Evolutionary conservation across 1,140 invertebrate genomes (phyloP).

Genomic region (Drosophila suzukii): DNA sequence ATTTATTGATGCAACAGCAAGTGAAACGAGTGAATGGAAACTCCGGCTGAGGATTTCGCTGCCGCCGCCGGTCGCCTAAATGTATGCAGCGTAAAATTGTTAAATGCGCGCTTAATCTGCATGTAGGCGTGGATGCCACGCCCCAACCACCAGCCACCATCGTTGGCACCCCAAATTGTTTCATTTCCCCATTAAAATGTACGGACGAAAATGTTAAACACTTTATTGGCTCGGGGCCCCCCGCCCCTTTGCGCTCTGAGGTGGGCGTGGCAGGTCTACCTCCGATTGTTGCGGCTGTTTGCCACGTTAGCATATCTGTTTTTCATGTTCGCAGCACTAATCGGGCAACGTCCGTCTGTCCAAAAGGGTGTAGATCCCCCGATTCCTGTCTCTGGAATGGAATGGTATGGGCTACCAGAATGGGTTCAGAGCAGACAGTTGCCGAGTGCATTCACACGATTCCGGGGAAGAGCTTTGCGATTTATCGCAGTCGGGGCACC

Average conservation of each 20-base stretch:
- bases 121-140: slow-evolving; percentile 55
- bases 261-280: slow-evolving; percentile 35
- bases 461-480: slow-evolving; percentile 2
- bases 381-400: neutral
- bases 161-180: slow-evolving; percentile 64
- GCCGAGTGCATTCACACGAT: slow-evolving; percentile 23
- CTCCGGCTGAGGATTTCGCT: slow-evolving; percentile 57
- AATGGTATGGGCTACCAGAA: neutral
- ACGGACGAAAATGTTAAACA: slow-evolving; percentile 72
- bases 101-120: slow-evolving; percentile 80
- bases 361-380: neutral
- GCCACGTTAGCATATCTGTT: slow-evolving; percentile 79
- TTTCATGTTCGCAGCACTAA: slow-evolving; percentile 77
- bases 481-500: slow-evolving; percentile 10
- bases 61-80: slow-evolving; percentile 53
- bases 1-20: slow-evolving; percentile 76
- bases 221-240: slow-evolving; percentile 62
- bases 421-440: slow-evolving; percentile 17
- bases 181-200: slow-evolving; percentile 81
- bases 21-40: slow-evolving; percentile 15
- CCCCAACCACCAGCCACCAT: slow-evolving; percentile 12
- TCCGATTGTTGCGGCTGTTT: slow-evolving; percentile 67
- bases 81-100: slow-evolving; percentile 82
- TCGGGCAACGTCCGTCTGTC: slow-evolving; percentile 33
- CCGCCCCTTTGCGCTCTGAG: neutral